Conservation (phyloP, 2,797 vertebrate species). For the Trachops cirrhosus region DNA sequence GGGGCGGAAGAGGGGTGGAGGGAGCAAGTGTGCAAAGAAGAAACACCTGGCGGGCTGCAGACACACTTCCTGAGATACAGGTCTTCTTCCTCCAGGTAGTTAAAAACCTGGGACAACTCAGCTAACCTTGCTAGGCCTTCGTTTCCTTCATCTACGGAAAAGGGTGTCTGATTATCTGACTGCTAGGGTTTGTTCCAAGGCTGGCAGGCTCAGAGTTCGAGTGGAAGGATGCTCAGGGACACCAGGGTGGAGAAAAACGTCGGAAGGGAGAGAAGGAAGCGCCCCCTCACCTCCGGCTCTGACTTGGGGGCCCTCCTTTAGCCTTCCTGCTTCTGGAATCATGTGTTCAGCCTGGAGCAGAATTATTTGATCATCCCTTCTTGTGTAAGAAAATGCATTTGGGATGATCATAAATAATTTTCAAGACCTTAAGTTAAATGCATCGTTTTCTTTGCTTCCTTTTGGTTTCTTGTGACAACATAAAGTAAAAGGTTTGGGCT, state of each 20-base stretch:
- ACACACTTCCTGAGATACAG: neutral
- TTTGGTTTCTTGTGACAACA: neutral
- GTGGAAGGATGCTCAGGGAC: neutral
- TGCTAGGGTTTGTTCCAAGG: neutral
- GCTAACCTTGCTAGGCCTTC: neutral
- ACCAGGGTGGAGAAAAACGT: neutral
- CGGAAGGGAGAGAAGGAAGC: neutral
- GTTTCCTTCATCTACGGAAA: neutral
- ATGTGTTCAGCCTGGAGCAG: neutral
- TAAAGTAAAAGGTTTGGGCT: neutral
- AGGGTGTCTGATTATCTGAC: neutral
- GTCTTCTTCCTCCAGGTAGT: neutral
- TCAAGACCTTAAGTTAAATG: neutral
- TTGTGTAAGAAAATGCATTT: neutral
- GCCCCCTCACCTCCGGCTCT: neutral
- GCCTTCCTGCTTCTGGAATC: neutral
- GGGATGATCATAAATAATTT: neutral
- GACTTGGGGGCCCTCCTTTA: neutral
- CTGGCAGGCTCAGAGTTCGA: neutral
- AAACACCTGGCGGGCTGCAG: neutral
- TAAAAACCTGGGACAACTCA: neutral
- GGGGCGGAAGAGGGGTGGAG: neutral
- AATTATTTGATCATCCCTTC: neutral
- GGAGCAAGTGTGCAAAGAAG: too few species aligned
- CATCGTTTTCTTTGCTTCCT: neutral